A percentile compares a stretch with the other conserved stretches of the same genome.
phyloP scores from a whole-genome alignment of 2,888 invertebrate species.

The Nemapogon koenigi region DNA sequence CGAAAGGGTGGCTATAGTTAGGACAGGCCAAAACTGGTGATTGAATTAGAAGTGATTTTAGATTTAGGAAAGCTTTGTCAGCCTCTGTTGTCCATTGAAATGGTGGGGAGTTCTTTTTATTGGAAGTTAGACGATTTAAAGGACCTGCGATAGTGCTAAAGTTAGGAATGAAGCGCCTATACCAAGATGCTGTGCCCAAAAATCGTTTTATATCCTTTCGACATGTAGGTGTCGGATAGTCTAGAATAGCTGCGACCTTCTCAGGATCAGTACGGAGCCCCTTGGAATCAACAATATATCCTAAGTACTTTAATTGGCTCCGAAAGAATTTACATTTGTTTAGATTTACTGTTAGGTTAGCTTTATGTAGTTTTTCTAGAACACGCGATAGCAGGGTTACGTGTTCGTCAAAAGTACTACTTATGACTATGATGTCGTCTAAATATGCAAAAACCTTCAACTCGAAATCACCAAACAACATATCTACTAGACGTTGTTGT shows the following conservation, averaged over 20 bases:
- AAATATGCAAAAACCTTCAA: constrained; percentile 17
- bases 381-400: constrained; percentile 16
- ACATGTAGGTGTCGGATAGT: constrained; percentile 18
- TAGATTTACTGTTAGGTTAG: constrained; percentile 18
- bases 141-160: constrained; percentile 20
- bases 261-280: constrained; percentile 21
- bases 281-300: constrained; percentile 19
- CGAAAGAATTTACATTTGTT: constrained; percentile 14
- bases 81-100: constrained; percentile 17
- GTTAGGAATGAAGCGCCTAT: constrained; percentile 17
- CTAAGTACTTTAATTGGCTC: constrained; percentile 9
- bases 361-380: constrained; percentile 15
- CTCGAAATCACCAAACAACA: constrained; percentile 17
- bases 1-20: constrained; percentile 8
- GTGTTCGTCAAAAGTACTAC: constrained; percentile 18
- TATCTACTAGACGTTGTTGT: constrained; percentile 20
- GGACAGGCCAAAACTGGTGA: constrained; percentile 11
- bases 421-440: constrained; percentile 19
- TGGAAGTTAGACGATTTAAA: constrained; percentile 19
- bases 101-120: constrained; percentile 15
- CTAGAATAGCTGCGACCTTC: constrained; percentile 19
- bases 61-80: constrained; percentile 9
- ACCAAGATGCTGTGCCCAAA: constrained; percentile 20
- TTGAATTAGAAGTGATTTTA: constrained; percentile 8
- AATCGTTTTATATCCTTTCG: constrained; percentile 19